Evolutionary conservation across 2,888 invertebrate genomes (phyloP).

Genomic region (Orchestes rusci): DNA sequence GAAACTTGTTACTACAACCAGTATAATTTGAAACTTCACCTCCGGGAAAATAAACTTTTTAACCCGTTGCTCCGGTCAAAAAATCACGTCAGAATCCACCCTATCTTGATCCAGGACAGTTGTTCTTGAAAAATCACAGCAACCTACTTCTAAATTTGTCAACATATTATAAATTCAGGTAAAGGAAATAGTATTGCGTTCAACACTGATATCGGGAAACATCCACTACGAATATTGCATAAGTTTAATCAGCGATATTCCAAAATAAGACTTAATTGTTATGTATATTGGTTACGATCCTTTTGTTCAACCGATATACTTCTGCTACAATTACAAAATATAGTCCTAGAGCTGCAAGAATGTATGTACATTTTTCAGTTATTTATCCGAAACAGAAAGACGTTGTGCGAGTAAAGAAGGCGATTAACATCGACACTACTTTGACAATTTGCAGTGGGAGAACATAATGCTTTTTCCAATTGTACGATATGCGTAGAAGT

Average conservation of each 20-base stretch:
- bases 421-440: conserved; percentile 30
- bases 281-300: conserved; percentile 26
- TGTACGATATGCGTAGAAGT: too few relatives aligned
- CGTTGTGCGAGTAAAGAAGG: conserved; percentile 35
- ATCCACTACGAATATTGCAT: conserved; percentile 33
- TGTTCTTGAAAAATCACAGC: conserved; percentile 20
- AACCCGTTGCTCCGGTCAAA: too few relatives aligned
- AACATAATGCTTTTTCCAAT: too few relatives aligned
- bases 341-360: conserved; percentile 36
- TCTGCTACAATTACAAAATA: conserved; percentile 29
- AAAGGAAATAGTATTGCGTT: conserved; percentile 35
- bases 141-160: conserved; percentile 25
- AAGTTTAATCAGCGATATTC: conserved; percentile 28
- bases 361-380: conserved; percentile 33
- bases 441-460: too few relatives aligned
- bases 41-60: too few relatives aligned
- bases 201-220: conserved; percentile 38
- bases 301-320: conserved; percentile 30
- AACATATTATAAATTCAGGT: conserved; percentile 29
- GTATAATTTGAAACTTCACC: too few relatives aligned
- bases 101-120: too few relatives aligned
- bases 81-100: too few relatives aligned
- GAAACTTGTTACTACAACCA: too few relatives aligned
- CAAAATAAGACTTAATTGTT: conserved; percentile 34
- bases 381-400: conserved; percentile 23